These are phyloP conservation scores for Tamandua tetradactyla DNA, from an alignment of 2,797 vertebrate genomes.

Conservation along the genomic window DNA sequence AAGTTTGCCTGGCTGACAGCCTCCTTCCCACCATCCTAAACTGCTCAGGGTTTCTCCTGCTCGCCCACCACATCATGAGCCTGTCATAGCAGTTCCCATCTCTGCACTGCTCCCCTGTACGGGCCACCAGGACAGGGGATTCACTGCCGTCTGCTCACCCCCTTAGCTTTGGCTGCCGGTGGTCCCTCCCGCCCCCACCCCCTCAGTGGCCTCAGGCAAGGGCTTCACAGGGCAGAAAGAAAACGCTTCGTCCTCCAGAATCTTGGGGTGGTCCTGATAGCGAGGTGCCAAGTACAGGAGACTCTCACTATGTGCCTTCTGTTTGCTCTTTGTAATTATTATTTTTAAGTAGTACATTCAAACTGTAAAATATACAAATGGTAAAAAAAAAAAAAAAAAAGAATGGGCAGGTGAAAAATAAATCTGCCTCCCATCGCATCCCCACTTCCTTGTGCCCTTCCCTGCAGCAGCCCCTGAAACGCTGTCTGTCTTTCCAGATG, in stretches of 20 bases:
- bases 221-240: neutral
- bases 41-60: neutral
- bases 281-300: neutral
- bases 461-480: neutral
- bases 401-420: neutral
- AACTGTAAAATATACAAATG: too few relatives aligned
- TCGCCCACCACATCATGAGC: too few relatives aligned
- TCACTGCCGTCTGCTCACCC: neutral
- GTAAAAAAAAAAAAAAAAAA: too few relatives aligned
- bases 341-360: neutral
- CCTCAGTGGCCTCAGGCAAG: neutral
- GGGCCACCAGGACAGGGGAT: too few relatives aligned
- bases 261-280: neutral
- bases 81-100: neutral
- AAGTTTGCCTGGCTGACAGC: neutral
- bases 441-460: neutral
- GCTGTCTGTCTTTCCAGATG: neutral
- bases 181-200: too few relatives aligned
- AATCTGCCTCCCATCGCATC: neutral
- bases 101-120: neutral
- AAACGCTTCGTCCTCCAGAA: neutral
- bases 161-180: neutral
- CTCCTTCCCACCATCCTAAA: neutral
- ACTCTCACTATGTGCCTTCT: neutral
- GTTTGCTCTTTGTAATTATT: neutral